These are phyloP conservation scores for Brachionus plicatilis DNA, from an alignment of 1,140 invertebrate species.

Conservation along the genomic window DNA sequence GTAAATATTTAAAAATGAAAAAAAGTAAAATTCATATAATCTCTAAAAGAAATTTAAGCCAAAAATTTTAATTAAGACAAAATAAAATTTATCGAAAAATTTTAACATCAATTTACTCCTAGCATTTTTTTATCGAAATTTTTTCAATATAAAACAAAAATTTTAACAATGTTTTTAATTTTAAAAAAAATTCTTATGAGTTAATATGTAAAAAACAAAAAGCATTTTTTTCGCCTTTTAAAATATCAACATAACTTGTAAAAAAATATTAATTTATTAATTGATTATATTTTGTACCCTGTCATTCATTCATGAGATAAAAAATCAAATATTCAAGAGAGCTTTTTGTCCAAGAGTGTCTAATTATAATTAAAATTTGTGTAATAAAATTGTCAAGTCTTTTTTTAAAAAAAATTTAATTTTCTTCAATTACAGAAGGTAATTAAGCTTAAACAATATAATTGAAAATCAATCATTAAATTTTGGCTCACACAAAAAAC, in stretches of 20 bases:
- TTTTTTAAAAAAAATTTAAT: not conserved
- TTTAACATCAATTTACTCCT: too few relatives aligned
- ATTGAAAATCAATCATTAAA: not conserved
- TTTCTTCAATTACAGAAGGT: not conserved
- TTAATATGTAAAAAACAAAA: not conserved
- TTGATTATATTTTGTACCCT: not conserved
- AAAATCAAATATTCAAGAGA: not conserved
- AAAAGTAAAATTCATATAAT: too few relatives aligned
- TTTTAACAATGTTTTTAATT: too few relatives aligned
- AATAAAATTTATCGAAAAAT: not conserved
- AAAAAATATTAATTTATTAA: too few relatives aligned
- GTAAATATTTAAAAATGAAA: too few relatives aligned
- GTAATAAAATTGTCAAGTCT: not conserved
- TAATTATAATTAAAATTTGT: not conserved
- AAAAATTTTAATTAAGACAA: not conserved
- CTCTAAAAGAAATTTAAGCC: too few relatives aligned
- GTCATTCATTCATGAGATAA: not conserved
- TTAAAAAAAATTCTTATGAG: too few relatives aligned
- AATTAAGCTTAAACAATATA: conserved; percentile 28
- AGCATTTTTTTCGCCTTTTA: not conserved
- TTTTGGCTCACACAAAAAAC: not conserved
- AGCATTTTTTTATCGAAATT: too few relatives aligned
- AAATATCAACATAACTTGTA: too few relatives aligned
- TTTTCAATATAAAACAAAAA: too few relatives aligned
- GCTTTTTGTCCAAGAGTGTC: not conserved